Base-by-base conservation (phyloP, 2,888 invertebrate species). In the Meandrusa payeni region DNA sequence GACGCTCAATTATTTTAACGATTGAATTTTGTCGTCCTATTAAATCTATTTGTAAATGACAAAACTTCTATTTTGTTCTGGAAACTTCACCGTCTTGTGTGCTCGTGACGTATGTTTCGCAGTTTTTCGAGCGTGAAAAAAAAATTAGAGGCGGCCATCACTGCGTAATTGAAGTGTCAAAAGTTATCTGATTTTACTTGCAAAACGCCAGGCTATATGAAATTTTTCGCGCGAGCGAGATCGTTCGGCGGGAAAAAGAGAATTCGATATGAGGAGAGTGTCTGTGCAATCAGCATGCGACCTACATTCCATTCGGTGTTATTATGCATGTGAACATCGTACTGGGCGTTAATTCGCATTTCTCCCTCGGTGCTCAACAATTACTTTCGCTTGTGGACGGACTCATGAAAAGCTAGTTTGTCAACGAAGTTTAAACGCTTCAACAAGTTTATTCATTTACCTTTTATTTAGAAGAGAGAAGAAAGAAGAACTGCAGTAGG, bases 181-280 rank as follows among this genome's bases (percentile, higher is more conserved):
- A 87, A 87, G 83, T 87, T 87, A 75, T 80, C 82, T 85, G 85
- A 87, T 87, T 86, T 86, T 79, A 86, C 87, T 87, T 86, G 85
- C 87, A 86, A 86, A 86, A 71, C 77, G 77, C 74, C 73, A 73
- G 68, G 75, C 75, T 74, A 77, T 83, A 82, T 83, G 82, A 83
- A 86, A 86, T 83, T 79, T 83, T 81, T 82, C 76, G 76, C 79
- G 73, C 70, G 62, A 59, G 66, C 73, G 77, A 72, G 69, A 79
- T 79, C 76, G 83, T 65, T 73, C 63, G 66, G 61, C 58, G 73
- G 72, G 73, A 85, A 83, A 86, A 86, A 80, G 76, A 74, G 81
- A 85, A 87, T 85, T 83, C 79, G 75, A 83, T 86, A 85, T 85
- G 82, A 79, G 76, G 64, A 69, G 76, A 70, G 72, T 69, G 64